Evolutionary conservation across 2,888 invertebrate genomes (phyloP).

Genomic region (Lottia scabra): DNA sequence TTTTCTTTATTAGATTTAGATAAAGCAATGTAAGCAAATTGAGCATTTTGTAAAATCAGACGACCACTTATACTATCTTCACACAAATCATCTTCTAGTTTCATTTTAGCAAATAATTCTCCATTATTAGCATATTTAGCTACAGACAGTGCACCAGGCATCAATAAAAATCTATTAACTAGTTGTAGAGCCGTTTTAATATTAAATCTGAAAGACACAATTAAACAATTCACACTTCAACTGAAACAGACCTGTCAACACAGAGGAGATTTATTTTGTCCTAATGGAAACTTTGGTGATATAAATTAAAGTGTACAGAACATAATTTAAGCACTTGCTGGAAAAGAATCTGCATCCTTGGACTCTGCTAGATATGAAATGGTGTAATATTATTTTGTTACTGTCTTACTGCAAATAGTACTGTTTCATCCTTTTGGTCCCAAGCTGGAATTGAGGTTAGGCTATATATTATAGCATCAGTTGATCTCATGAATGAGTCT

Average conservation of each 20-base stretch:
- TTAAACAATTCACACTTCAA: too few species aligned
- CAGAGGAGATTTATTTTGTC: too few species aligned
- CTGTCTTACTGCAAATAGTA: too few species aligned
- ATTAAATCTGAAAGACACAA: slow-evolving; percentile 74
- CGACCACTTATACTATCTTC: slow-evolving; percentile 87
- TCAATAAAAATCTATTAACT: slow-evolving; percentile 78
- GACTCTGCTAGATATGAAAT: too few species aligned
- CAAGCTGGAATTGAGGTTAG: too few species aligned
- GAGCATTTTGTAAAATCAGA: slow-evolving; percentile 82
- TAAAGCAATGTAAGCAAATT: slow-evolving; percentile 75
- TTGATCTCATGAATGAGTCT: too few species aligned
- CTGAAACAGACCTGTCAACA: too few species aligned
- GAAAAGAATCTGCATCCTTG: background rate
- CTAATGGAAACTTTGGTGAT: too few species aligned
- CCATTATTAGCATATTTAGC: slow-evolving; percentile 83
- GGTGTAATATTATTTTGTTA: too few species aligned
- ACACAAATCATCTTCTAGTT: slow-evolving; percentile 80
- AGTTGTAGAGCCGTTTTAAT: slow-evolving; percentile 76
- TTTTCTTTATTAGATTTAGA: background rate
- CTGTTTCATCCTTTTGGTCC: too few species aligned
- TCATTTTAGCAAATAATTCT: slow-evolving; percentile 82
- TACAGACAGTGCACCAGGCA: slow-evolving; percentile 73
- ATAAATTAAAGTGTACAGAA: background rate
- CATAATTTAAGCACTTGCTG: background rate
- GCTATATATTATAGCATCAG: too few species aligned